A percentile compares a stretch with the other conserved stretches of the same genome.
phyloP scores from a whole-genome alignment of 2,113 vertebrate genomes.

The Craseonycteris thonglongyai region DNA sequence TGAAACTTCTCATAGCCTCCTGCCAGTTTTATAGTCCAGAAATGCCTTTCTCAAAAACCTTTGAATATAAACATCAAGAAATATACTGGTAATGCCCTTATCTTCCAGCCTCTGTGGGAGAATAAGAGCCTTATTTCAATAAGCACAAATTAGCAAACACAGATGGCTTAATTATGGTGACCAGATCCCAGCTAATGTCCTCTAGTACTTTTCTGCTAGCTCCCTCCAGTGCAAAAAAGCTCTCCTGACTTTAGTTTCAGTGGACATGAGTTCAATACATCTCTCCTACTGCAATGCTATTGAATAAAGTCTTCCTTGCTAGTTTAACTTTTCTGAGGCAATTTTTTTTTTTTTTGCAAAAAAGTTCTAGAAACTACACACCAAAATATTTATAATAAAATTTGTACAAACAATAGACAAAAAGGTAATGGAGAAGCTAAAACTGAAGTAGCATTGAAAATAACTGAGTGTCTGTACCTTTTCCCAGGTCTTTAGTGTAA shows the following conservation, averaged over 20 bases:
- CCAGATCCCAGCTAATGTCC: no score
- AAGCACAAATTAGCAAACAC: no score
- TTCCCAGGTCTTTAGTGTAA: not conserved
- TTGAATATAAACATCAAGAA: not conserved
- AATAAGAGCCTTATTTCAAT: not conserved
- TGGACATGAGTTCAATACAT: not conserved
- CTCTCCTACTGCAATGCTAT: not conserved
- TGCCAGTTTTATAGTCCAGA: not conserved
- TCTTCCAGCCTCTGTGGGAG: not conserved
- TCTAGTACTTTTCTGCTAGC: no score
- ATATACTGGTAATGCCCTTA: not conserved
- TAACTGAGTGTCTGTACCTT: not conserved
- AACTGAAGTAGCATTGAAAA: not conserved
- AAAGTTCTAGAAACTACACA: not conserved
- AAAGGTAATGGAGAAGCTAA: not conserved
- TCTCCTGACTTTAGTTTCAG: not conserved
- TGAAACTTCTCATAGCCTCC: not conserved
- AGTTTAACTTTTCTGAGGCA: not conserved
- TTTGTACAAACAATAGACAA: not conserved
- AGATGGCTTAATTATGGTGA: not conserved
- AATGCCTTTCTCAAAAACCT: not conserved
- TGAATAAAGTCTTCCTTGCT: no score
- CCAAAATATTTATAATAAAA: not conserved
- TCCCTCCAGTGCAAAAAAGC: accelerated
- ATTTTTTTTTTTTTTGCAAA: not conserved